These are phyloP conservation scores for Rhabdomys pumilio DNA, from an alignment of 2,797 vertebrate species.

Conservation along the genomic window DNA sequence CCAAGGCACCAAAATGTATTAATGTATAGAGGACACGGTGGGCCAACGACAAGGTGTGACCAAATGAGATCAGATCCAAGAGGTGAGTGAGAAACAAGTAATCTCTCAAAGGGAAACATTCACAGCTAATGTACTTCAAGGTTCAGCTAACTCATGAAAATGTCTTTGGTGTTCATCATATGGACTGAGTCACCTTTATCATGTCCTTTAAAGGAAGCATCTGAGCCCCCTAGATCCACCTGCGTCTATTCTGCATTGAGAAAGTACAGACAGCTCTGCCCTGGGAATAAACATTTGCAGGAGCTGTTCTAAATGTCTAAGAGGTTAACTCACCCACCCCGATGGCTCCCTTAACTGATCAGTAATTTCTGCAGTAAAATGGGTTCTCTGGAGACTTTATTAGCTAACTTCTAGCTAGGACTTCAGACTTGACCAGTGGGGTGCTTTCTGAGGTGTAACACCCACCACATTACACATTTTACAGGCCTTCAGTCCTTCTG, in stretches of 20 bases:
- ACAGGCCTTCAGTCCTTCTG: neutral
- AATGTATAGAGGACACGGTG: neutral
- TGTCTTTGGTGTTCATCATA: neutral
- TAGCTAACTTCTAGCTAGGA: neutral
- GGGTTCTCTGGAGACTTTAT: neutral
- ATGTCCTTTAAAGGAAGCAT: neutral
- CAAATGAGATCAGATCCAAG: neutral
- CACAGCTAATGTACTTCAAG: conserved; percentile 37
- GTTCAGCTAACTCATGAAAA: conserved; percentile 6
- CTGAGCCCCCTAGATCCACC: neutral
- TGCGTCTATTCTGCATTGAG: neutral
- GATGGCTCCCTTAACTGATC: neutral
- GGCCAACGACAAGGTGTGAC: neutral
- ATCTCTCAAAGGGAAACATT: conserved; percentile 45
- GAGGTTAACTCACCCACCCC: neutral
- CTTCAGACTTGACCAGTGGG: neutral
- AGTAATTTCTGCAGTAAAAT: conserved; percentile 3
- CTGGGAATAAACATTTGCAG: neutral
- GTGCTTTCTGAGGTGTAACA: neutral
- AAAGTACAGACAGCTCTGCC: conserved; percentile 19
- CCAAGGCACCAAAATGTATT: neutral
- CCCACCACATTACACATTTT: neutral
- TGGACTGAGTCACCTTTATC: neutral
- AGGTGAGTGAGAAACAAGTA: neutral
- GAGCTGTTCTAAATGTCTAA: neutral